Conservation (phyloP, 1,140 invertebrate species). For the Eupeodes corollae region DNA sequence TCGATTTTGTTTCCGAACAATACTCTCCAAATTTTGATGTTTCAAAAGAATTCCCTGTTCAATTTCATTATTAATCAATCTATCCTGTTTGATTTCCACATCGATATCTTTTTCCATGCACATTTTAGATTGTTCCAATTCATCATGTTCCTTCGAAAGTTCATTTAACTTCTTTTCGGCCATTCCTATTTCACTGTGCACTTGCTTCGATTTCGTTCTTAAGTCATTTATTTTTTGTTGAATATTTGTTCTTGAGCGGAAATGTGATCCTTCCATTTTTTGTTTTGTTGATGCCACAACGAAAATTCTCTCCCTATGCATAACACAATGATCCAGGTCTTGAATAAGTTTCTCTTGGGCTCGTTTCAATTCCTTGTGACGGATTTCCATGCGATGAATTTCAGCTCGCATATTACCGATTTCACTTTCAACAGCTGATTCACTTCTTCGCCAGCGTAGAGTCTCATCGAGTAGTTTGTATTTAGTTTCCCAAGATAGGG, state of each 20-base stretch:
- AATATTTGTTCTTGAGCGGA: constrained; percentile 29
- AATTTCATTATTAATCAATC: constrained; percentile 34
- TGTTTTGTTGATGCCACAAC: constrained; percentile 45
- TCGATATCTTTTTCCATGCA: constrained; percentile 32
- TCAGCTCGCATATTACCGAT: constrained; percentile 62
- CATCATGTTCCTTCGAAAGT: constrained; percentile 21
- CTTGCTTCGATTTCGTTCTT: constrained; percentile 44
- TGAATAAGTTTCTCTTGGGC: constrained; percentile 62
- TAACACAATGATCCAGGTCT: constrained; percentile 64
- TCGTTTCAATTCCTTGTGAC: constrained; percentile 53
- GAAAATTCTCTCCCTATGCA: constrained; percentile 54
- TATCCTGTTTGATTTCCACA: constrained; percentile 37
- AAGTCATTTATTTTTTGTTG: constrained; percentile 44
- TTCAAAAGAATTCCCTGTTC: constrained; percentile 33
- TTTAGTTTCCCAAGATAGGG: constrained; percentile 69
- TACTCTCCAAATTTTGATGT: constrained; percentile 45
- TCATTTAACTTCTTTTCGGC: constrained; percentile 14
- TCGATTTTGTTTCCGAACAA: constrained; percentile 49
- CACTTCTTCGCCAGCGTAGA: constrained; percentile 51
- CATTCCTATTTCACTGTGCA: constrained; percentile 37
- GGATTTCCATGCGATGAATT: constrained; percentile 71
- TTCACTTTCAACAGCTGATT: constrained; percentile 47
- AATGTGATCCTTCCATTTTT: constrained; percentile 31
- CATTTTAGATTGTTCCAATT: constrained; percentile 6
- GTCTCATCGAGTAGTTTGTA: constrained; percentile 57